A percentile compares a stretch with the other conserved stretches of the same genome.
These are phyloP conservation scores for Eueides isabella DNA, from an alignment of 1,140 invertebrate genomes.

Conservation along the genomic window DNA sequence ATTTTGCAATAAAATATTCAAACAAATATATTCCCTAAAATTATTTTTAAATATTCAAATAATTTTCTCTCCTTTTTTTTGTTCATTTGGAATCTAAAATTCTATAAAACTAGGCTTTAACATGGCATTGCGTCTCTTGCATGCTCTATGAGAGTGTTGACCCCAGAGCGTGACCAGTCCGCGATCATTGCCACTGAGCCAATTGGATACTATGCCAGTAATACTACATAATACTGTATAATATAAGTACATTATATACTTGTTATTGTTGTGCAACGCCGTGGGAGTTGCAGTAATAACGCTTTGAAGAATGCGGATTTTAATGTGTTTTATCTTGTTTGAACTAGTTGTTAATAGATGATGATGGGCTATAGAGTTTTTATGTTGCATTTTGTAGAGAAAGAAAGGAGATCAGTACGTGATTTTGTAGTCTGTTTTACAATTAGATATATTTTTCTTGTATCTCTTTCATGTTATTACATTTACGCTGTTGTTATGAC, in stretches of 20 bases:
- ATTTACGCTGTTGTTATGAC: too few species aligned
- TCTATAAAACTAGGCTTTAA: not conserved
- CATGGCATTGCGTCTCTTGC: slow-evolving; percentile 25
- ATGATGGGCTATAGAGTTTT: not conserved
- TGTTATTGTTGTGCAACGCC: slow-evolving; percentile 28
- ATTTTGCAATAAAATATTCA: too few species aligned
- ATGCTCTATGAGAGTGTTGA: slow-evolving; percentile 65
- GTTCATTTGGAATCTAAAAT: not conserved
- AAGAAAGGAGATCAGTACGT: not conserved
- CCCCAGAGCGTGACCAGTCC: slow-evolving; percentile 66
- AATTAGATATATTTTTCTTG: too few species aligned
- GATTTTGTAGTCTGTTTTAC: not conserved
- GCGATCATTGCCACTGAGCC: slow-evolving; percentile 63
- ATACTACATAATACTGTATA: slow-evolving; percentile 19
- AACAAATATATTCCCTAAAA: too few species aligned
- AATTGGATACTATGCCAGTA: slow-evolving; percentile 20
- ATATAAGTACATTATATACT: slow-evolving; percentile 25
- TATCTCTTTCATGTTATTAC: too few species aligned
- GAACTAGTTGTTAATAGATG: not conserved
- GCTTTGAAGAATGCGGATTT: slow-evolving; percentile 14
- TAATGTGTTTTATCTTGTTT: slow-evolving; percentile 1
- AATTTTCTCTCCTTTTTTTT: too few species aligned
- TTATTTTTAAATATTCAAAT: too few species aligned
- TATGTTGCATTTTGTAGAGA: not conserved
- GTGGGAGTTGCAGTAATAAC: slow-evolving; percentile 24